Evolutionary conservation across 2,797 vertebrate species (phyloP), one percentile per base, ranked within the genome.

Genomic region (Helostoma temminkii): DNA sequence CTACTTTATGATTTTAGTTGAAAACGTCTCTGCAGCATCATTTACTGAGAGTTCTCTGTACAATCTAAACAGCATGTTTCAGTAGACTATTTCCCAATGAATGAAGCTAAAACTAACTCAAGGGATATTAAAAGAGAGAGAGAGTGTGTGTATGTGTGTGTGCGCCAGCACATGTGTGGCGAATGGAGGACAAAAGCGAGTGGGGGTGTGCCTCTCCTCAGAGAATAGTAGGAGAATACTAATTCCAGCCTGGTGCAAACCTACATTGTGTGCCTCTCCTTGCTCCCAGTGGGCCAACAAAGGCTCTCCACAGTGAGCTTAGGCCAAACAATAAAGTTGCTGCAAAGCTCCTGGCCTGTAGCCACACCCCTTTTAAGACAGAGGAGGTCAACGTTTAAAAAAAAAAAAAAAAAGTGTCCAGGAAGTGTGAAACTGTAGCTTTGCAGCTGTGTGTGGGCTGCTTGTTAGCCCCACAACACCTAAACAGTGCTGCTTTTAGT

Each of bases 211-310:
- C 83, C 83, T 78, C 81, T 89, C 88, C 76, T 73, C 63, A 22
- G 89, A 85, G 92, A 87, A 92, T 89, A 88, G 88, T 74, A 80
- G 88, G 82, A 93, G 93, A 93, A 94, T 93, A 93, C 92, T 95
- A 94, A 94, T 95, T 93, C 91, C 77, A 79, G 83, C 75, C 87
- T 66, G 87, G 82, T 91, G 88, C 70, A 60, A 89, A 84, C 74
- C 82, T 77, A 83, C 89, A 91, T 87, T 90, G 86, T 75, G 64
- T 63, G 67, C 76, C 78, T 77, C 70, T 76, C 70, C 56, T 76
- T 6, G 11, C 22, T 45, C 66, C 66, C 72, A 72, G 45, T 48
- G 62, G 76, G 65, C 83, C 90, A 91, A 94, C 92, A 94, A 94
- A 93, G 87, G 65, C 83, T 80, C 85, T 84, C 88, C 88, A 83